Conservation (phyloP, 1,140 invertebrate genomes). For the Zelostemma sp. region DNA sequence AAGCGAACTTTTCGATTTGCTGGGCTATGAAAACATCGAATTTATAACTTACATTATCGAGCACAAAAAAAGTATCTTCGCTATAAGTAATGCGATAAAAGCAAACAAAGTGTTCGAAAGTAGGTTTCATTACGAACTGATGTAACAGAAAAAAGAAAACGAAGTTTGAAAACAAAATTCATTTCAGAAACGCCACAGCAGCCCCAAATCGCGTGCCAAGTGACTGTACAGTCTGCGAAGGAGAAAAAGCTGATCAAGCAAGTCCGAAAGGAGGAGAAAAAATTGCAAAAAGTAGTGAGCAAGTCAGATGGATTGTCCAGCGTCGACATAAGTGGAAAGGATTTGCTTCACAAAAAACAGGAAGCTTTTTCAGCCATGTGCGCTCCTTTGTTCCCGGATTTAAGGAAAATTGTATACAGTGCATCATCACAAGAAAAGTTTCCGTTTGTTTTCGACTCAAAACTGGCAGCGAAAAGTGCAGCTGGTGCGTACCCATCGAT, state of each 20-base stretch:
- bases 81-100: conserved; percentile 63
- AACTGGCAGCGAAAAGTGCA: conserved; percentile 76
- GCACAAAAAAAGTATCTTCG: conserved; percentile 75
- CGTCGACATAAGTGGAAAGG: conserved; percentile 69
- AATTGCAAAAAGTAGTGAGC: conserved; percentile 75
- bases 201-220: conserved; percentile 78
- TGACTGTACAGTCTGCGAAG: conserved; percentile 86
- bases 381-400: conserved; percentile 63
- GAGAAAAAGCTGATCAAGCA: conserved; percentile 87
- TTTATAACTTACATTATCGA: conserved; percentile 84
- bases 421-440: conserved; percentile 74
- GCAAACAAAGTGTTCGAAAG: conserved; percentile 46
- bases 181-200: conserved; percentile 44
- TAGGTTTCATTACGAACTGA: conserved; percentile 24
- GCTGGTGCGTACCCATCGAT: conserved; percentile 65
- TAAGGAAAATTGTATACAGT: conserved; percentile 28
- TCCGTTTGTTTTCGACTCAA: conserved; percentile 88
- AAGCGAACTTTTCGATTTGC: conserved; percentile 89
- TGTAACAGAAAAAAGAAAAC: neutral
- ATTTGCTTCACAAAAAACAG: conserved; percentile 68
- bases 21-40: conserved; percentile 90
- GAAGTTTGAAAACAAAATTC: neutral
- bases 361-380: conserved; percentile 64
- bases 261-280: conserved; percentile 91
- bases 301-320: conserved; percentile 71